Evolutionary conservation across 2,888 invertebrate species (phyloP).

Genomic region (Drosophila suboccidentalis): DNA sequence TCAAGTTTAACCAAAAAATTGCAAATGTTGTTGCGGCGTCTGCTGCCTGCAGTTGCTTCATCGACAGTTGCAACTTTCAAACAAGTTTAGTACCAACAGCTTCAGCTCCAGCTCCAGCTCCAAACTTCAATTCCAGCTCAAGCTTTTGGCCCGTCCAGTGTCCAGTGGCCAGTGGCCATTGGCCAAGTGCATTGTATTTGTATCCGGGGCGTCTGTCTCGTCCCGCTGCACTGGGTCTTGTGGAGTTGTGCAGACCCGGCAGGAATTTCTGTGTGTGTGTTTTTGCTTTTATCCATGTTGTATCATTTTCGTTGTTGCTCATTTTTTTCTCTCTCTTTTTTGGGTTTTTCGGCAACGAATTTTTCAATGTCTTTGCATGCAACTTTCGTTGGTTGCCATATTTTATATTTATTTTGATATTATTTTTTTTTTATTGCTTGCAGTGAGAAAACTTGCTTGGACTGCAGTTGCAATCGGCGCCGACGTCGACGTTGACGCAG

Average conservation of each 20-base stretch:
- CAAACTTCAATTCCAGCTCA: conserved; percentile 19
- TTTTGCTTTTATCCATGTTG: conserved; percentile 18
- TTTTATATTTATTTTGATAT: conserved; percentile 37
- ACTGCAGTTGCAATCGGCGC: conserved; percentile 39
- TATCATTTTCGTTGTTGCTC: conserved; percentile 38
- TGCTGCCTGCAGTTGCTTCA: conserved; percentile 32
- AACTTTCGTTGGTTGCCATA: conserved; percentile 65
- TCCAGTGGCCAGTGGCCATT: conserved; percentile 26
- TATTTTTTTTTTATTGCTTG: conserved; percentile 33
- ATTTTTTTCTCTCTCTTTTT: conserved; percentile 19
- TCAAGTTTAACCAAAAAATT: conserved; percentile 41
- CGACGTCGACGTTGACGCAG: conserved; percentile 11
- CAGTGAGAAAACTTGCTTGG: conserved; percentile 63
- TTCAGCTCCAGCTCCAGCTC: conserved; percentile 1
- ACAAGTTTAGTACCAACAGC: conserved; percentile 67
- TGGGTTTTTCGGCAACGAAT: conserved; percentile 40
- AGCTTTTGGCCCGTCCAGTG: conserved; percentile 25
- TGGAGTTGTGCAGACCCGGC: conserved; percentile 18
- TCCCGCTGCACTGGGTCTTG: conserved; percentile 22
- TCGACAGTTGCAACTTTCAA: conserved; percentile 74
- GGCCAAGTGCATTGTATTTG: conserved; percentile 58
- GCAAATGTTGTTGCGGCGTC: conserved; percentile 21
- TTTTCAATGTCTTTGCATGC: conserved; percentile 63
- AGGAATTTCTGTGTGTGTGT: conserved; percentile 56
- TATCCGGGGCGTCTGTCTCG: conserved; percentile 44